Evolutionary conservation across 2,113 vertebrate genomes (phyloP), one percentile per base, ranked within the genome.

Genomic region (Hydropotes inermis): DNA sequence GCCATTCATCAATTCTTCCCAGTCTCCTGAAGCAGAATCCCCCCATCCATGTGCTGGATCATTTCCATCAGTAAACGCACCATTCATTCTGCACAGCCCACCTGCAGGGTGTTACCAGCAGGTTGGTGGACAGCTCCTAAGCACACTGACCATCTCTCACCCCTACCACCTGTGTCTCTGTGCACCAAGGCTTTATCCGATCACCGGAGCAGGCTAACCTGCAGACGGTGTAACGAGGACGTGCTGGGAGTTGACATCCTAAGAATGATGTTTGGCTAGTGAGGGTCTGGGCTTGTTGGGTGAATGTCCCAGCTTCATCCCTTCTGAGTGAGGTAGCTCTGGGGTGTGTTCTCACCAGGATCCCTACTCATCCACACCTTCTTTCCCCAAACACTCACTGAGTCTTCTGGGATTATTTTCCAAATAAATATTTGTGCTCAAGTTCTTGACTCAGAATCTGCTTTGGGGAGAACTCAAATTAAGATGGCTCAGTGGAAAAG

Each of bases 181-280:
- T n/a, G 43, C 60, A 52, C 5, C 6, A 28, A 30, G 57, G 27
- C 27, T 25, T 79, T 21, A 33, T 19, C 45, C 33, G 30, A 47
- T 25, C 17, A 28, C 23, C 36, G n/a, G 16, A 58, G 36, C 0
- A 6, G 45, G 21, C 9, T 23, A 82, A 36, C 8, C 36, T 16
- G 6, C 52, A 76, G 23, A 25, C 0, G 0, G 33, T 16, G 39
- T 67, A 21, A 50, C 0, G 3, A 45, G 88, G 43, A 57, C 6
- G 21, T 36, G 21, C 3, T 36, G 43, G 17, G 21, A 25, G 25
- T 19, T 45, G 74, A 70, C 27, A 45, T 8, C 21, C 21, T 54
- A 27, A 43, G 61, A 57, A 61, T 1, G 60, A 45, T n/a, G 15
- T 52, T 21, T 2, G 13, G 13, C 36, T 9, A 50, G 43, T 1